phyloP scores from a whole-genome alignment of 2,888 invertebrate species.

The Rhaphigaster nebulosa region DNA sequence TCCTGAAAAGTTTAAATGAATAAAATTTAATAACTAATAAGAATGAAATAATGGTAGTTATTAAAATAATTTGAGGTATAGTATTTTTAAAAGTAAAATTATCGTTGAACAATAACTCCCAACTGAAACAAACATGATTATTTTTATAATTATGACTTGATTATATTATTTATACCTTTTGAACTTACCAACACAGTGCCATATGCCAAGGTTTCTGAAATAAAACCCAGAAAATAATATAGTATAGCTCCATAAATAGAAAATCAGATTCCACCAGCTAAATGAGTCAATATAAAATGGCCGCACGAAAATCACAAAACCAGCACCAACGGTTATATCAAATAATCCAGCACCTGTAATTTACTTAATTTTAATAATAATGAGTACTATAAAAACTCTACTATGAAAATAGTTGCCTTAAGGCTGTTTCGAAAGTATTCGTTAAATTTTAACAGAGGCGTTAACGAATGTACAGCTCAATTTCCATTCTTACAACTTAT shows the following conservation, averaged over 20 bases:
- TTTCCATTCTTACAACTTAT: no score
- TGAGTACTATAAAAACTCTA: not conserved
- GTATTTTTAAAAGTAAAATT: not conserved
- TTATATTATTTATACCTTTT: not conserved
- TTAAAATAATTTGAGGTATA: not conserved
- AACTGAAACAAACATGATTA: not conserved
- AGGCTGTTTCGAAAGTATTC: no score
- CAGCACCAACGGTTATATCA: not conserved
- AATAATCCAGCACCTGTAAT: conserved; percentile 17
- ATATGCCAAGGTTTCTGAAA: not conserved
- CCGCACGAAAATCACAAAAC: not conserved
- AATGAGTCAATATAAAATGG: conserved; percentile 27
- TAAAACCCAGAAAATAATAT: not conserved
- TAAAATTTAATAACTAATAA: not conserved
- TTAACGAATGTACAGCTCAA: no score
- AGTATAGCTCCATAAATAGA: not conserved
- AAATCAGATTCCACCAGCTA: conserved; percentile 7
- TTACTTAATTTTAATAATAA: not conserved
- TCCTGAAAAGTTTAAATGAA: conserved; percentile 1
- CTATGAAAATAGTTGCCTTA: no score
- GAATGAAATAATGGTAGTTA: not conserved
- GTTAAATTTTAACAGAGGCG: no score
- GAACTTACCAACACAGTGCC: conserved; percentile 18
- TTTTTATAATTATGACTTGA: not conserved
- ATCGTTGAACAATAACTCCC: not conserved